Percentiles rank a stretch among this genome's conserved stretches.
phyloP scores from a whole-genome alignment of 2,113 vertebrate genomes.

The Merops nubicus region DNA sequence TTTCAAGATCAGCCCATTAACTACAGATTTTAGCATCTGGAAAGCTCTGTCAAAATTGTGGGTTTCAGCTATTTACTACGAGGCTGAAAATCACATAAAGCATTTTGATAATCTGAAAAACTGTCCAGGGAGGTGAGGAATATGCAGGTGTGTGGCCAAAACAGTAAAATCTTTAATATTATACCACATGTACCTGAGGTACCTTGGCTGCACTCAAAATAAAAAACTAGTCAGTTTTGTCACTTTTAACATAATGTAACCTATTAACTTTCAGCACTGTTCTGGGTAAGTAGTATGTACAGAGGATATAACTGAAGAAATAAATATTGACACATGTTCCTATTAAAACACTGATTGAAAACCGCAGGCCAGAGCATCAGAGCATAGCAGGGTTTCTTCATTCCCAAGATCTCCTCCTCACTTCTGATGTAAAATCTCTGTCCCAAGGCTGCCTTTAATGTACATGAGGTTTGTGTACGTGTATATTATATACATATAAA shows the following conservation, averaged over 20 bases:
- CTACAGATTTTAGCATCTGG: background rate
- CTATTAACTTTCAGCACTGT: conserved; percentile 58
- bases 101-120: background rate
- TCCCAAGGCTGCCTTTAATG: background rate
- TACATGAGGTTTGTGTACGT: conserved; percentile 32
- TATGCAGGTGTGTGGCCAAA: conserved; percentile 1
- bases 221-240: conserved; percentile 20
- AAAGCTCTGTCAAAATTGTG: background rate
- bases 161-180: conserved; percentile 8
- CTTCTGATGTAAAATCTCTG: conserved; percentile 27
- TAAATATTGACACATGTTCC: conserved; percentile 49
- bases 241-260: conserved; percentile 33
- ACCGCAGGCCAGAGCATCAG: conserved; percentile 3
- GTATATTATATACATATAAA: conserved; percentile 38
- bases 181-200: background rate
- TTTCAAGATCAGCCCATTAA: background rate
- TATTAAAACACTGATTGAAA: conserved; percentile 41
- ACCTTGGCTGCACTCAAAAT: background rate
- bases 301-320: conserved; percentile 42
- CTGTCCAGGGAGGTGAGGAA: background rate
- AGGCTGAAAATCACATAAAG: background rate
- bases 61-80: background rate
- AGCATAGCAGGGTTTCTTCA: background rate
- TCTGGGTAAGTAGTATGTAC: conserved; percentile 12
- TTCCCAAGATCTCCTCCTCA: background rate